Evolutionary conservation across 1,140 invertebrate species (phyloP), one percentile per base, ranked within the genome.

Genomic region (Sitodiplosis mosellana): DNA sequence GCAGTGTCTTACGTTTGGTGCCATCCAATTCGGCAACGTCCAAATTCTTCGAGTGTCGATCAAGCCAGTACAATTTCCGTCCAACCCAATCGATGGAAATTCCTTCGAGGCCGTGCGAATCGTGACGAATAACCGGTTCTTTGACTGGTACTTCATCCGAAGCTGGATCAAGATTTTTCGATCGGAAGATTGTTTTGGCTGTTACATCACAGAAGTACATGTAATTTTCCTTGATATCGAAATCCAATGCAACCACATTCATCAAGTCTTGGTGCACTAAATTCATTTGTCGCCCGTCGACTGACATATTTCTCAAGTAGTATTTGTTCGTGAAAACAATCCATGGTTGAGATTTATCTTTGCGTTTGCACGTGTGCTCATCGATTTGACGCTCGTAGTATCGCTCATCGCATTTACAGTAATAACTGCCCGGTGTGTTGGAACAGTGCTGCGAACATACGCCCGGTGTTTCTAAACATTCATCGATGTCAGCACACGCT

Each of bases 301-400:
- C 75, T 0, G 89, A 90, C 77, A 98, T 86, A 55, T 97, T 95
- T 46, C 94, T 73, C 2, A 98, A 80, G 60, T 99, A 99, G 61
- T 98, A 98, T 58, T 96, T 94, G 58, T 99, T 99, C 7, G 90
- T 93, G 58, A 98, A 96, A 40, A 99, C 75, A 14, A 99, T 63
- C 88, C 90, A 97, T 0, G 95, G 92, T 37, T 77, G 70, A 2
- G 76, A 80, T 33, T 71, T 71, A 53, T 94, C 88, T 51, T 80
- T 81, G 42, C 89, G 72, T 63, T 96, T 95, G 61, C 92, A 96
- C 0, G 83, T 88, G 33, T 83, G 80, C 54, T 87, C 84, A 59
- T 97, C 89, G 1, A 72, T 66, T 56, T 81, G 78, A 33, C 88
- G 72, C 56, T 90, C 83, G 59, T 96, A 97, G 64, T 85, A 97